Conservation (phyloP, 1,140 invertebrate species). For the Lasioglossum albipes region DNA sequence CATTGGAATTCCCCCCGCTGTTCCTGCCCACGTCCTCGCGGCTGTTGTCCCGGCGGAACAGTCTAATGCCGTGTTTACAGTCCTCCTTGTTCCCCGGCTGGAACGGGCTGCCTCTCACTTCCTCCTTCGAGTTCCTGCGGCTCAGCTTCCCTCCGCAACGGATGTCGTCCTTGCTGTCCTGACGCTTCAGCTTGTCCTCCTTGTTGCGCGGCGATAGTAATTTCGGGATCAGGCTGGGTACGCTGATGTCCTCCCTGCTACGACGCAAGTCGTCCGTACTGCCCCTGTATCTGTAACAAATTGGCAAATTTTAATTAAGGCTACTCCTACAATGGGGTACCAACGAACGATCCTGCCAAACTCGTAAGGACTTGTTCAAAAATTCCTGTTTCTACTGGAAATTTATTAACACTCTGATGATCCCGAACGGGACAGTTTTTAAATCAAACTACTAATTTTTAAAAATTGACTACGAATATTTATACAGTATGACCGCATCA, state of each 20-base stretch:
- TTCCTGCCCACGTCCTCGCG: conserved; percentile 68
- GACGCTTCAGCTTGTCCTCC: conserved; percentile 72
- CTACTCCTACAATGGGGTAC: too few relatives aligned
- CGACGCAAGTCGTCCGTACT: conserved; percentile 77
- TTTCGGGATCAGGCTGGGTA: conserved; percentile 77
- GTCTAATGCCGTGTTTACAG: conserved; percentile 50
- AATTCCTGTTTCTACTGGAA: too few relatives aligned
- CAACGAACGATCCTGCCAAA: too few relatives aligned
- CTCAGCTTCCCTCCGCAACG: conserved; percentile 32
- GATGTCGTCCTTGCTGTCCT: conserved; percentile 75
- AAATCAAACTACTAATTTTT: too few relatives aligned
- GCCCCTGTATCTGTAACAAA: conserved; percentile 70
- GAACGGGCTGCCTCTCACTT: not conserved
- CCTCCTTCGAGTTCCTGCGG: conserved; percentile 56
- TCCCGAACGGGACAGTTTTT: too few relatives aligned
- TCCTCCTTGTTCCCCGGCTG: conserved; percentile 53
- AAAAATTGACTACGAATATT: too few relatives aligned
- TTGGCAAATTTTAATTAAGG: not conserved
- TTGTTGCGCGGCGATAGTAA: conserved; percentile 70
- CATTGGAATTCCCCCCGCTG: conserved; percentile 51
- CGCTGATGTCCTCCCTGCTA: conserved; percentile 75
- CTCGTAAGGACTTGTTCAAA: too few relatives aligned
- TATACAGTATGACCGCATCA: too few relatives aligned
- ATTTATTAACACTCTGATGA: too few relatives aligned
- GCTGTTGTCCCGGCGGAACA: conserved; percentile 62